Percentiles rank a stretch among this genome's conserved stretches.
phyloP scores from a whole-genome alignment of 1,140 invertebrate species.

The Chironomus striatipennis region DNA sequence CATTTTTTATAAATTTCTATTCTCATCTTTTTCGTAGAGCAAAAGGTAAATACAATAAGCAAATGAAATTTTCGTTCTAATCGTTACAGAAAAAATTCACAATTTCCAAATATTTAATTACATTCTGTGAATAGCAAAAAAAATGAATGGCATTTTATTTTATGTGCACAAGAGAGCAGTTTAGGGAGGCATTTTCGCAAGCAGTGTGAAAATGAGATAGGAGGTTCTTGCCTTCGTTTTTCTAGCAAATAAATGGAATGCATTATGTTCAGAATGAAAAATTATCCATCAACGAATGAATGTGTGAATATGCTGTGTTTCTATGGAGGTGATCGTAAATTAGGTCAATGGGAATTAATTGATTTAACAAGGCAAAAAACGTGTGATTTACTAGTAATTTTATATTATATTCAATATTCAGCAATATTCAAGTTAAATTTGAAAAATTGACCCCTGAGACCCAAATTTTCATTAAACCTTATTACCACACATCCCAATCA shows the following conservation, averaged over 20 bases:
- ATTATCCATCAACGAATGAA: background rate
- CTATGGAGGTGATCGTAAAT: too few species aligned
- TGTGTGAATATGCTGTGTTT: background rate
- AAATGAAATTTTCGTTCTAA: too few species aligned
- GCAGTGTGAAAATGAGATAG: background rate
- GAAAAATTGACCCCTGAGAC: too few species aligned
- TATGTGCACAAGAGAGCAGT: background rate
- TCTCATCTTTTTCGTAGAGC: too few species aligned
- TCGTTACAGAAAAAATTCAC: background rate
- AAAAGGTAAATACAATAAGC: too few species aligned
- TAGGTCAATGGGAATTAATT: too few species aligned
- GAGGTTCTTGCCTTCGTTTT: background rate
- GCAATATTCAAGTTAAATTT: too few species aligned
- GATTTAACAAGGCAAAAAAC: too few species aligned
- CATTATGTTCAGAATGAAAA: slow-evolving; percentile 1
- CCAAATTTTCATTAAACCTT: background rate
- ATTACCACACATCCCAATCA: background rate
- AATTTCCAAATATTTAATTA: background rate
- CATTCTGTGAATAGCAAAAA: background rate
- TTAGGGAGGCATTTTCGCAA: background rate
- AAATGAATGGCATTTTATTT: background rate
- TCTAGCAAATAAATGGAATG: background rate
- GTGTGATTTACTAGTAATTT: too few species aligned
- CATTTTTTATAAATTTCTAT: too few species aligned
- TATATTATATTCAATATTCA: too few species aligned